These are phyloP conservation scores for Drosophila mulleri DNA, from an alignment of 2,888 invertebrate genomes.

Conservation along the genomic window DNA sequence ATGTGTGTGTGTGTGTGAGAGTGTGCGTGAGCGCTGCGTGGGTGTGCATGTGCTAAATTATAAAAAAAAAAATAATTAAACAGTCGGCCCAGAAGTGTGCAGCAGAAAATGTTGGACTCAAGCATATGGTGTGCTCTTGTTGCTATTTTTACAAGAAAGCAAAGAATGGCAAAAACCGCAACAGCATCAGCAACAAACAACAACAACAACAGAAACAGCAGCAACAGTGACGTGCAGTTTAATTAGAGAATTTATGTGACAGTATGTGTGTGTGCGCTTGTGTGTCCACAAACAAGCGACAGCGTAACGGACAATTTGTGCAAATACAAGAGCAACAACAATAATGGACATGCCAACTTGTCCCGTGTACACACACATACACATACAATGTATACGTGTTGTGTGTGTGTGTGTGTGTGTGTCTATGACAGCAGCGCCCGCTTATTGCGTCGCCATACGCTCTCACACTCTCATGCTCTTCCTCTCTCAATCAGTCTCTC, in stretches of 20 bases:
- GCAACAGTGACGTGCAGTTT: slow-evolving; percentile 44
- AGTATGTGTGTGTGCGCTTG: slow-evolving; percentile 14
- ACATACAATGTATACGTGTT: slow-evolving; percentile 8
- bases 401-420: slow-evolving; percentile 14
- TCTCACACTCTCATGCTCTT: neutral
- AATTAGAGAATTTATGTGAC: slow-evolving; percentile 37
- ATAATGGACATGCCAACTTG: slow-evolving; percentile 31
- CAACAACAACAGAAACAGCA: slow-evolving; percentile 1
- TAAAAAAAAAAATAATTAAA: slow-evolving; percentile 17
- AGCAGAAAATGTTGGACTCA: slow-evolving; percentile 34
- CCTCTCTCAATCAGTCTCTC: neutral
- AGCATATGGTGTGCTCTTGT: slow-evolving; percentile 63
- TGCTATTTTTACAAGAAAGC: slow-evolving; percentile 29
- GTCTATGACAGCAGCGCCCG: slow-evolving; percentile 35
- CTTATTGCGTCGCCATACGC: slow-evolving; percentile 66
- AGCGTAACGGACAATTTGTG: slow-evolving; percentile 41
- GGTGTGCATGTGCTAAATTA: slow-evolving; percentile 9
- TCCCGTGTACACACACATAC: neutral
- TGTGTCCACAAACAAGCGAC: slow-evolving; percentile 29
- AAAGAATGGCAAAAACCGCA: slow-evolving; percentile 18
- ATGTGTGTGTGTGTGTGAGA: slow-evolving; percentile 11
- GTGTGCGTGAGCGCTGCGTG: slow-evolving; percentile 2
- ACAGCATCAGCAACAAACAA: neutral
- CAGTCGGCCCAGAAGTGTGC: slow-evolving; percentile 43
- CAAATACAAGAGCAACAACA: slow-evolving; percentile 36